phyloP scores from a whole-genome alignment of 1,140 invertebrate species.

The Teleopsis dalmanni region DNA sequence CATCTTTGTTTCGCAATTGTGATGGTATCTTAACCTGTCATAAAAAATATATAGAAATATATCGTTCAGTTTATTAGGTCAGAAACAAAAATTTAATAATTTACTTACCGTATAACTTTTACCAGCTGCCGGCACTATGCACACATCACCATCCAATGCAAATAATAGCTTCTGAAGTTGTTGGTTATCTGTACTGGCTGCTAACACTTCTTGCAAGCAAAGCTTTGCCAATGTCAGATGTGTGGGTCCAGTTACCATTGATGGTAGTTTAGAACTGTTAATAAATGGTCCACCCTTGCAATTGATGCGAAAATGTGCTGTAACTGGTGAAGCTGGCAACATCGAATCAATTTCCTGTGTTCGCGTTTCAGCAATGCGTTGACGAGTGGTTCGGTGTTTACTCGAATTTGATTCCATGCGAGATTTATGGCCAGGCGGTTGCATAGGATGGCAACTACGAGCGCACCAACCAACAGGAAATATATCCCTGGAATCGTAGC shows the following conservation, averaged over 20 bases:
- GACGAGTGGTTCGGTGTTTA: conserved; percentile 30
- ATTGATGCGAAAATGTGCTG: conserved; percentile 44
- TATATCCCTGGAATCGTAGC: conserved; percentile 88
- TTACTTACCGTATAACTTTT: conserved; percentile 41
- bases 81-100: background rate
- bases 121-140: conserved; percentile 42
- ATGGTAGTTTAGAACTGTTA: conserved; percentile 42
- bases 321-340: conserved; percentile 38
- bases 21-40: conserved; percentile 40
- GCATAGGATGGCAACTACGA: conserved; percentile 84
- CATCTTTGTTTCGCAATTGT: conserved; percentile 36
- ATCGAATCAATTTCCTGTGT: conserved; percentile 35
- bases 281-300: conserved; percentile 47
- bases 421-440: conserved; percentile 90
- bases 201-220: conserved; percentile 39
- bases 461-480: conserved; percentile 97
- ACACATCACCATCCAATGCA: conserved; percentile 38
- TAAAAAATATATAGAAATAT: background rate
- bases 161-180: conserved; percentile 39
- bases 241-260: conserved; percentile 43
- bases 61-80: background rate
- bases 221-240: conserved; percentile 44
- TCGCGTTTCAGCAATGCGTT: conserved; percentile 29
- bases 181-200: conserved; percentile 40
- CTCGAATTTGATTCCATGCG: conserved; percentile 34